Conservation (phyloP, 1,140 invertebrate genomes). For the Philotrypesis tridentata region DNA sequence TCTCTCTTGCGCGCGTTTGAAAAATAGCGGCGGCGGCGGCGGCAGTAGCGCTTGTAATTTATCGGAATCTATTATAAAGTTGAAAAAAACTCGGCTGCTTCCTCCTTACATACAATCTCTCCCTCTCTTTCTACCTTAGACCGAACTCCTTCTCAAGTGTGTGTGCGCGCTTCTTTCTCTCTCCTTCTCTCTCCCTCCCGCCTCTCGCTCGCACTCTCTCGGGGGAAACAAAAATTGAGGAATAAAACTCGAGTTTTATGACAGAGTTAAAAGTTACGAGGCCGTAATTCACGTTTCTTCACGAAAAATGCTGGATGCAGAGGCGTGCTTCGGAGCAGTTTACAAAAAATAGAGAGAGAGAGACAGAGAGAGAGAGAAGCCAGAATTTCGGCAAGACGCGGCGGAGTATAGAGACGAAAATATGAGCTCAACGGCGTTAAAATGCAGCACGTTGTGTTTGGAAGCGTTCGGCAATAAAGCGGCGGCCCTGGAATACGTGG, state of each 20-base stretch:
- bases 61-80: constrained; percentile 20
- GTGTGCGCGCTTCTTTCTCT: background rate
- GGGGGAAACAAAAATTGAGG: constrained; percentile 17
- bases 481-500: too few relatives aligned
- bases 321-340: background rate
- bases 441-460: constrained; percentile 12
- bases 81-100: background rate
- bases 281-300: constrained; percentile 22
- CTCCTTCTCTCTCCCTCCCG: background rate
- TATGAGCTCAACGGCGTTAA: constrained; percentile 10
- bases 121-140: too few relatives aligned
- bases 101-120: background rate
- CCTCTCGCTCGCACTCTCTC: background rate
- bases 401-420: constrained; percentile 8
- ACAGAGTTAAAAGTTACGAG: constrained; percentile 31
- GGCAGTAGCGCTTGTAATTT: background rate
- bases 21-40: background rate
- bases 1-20: too few relatives aligned
- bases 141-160: background rate
- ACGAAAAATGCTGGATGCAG: constrained; percentile 7
- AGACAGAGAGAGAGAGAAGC: background rate
- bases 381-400: constrained; percentile 1
- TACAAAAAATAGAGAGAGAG: background rate
- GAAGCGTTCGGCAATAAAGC: constrained; percentile 28
- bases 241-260: constrained; percentile 27